Base-by-base conservation (phyloP, 2,888 invertebrate species). In the Axea sp. region DNA sequence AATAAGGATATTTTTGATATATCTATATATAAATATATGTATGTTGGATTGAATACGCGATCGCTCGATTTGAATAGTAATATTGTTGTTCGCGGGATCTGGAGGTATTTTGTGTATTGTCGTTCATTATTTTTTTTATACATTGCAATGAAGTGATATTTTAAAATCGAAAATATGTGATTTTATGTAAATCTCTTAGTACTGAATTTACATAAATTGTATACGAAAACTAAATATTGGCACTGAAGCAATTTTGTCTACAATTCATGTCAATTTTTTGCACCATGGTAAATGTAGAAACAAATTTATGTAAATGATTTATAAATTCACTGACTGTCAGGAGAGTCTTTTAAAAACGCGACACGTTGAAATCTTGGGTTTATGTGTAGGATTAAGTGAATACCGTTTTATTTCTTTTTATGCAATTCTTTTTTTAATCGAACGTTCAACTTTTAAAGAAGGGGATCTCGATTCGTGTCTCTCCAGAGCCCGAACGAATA, bases 1-100 rank as follows among this genome's bases (percentile, higher is more conserved):
- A 87, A 76, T 87, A 86, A 87, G 85, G 83, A 87, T 87, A 87
- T 87, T 87, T 87, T 87, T 87, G 86, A 87, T 87, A 87, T 87
- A 84, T 84, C 81, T 85, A 82, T 85, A 84, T 79, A 78, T 73
- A 77, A 77, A 76, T 78, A 80, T 77, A 75, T 81, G 73, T 78
- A 80, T 79, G 80, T 81, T 78, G 78, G 78, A 76, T 73, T 75
- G 74, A 77, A 78, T 76, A 77, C 77, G 77, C 76, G 76, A 75
- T 80, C 77, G 78, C 79, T 80, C 78, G 76, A 78, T 51, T 80
- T 78, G 79, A 77, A n/a, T 77, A 80, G 77, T 79, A 77, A 77
- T 57, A 57, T 76, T 80, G 76, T 78, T 79, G 76, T 71, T 73
- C 28, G 31, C 65, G 59, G 69, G 55, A 39, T 26, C 55, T 76